Evolutionary conservation across 2,888 invertebrate species (phyloP), one percentile per base, ranked within the genome.

Genomic region (Dynastes grantii): DNA sequence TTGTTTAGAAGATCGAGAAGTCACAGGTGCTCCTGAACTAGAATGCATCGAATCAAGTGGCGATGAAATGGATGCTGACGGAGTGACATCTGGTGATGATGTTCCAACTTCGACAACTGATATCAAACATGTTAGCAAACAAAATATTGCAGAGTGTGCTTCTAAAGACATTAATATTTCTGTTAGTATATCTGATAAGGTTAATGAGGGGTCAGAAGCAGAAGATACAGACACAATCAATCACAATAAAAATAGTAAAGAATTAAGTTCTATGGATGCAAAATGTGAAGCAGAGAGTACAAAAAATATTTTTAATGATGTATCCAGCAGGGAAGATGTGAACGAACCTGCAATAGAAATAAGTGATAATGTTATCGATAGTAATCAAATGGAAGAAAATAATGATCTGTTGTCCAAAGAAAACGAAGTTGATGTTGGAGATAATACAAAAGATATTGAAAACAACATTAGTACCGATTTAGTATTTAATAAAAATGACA

Each of bases 281-380:
- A 58, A 32, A 55, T 13, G 55, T 2, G 16, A 58, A 6, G 55
- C n/a, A 22, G 55, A 58, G 6, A 58, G 55, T 58, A 22, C 16
- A 58, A 58, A 22, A 58, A 16, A 58, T 61, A 37, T 27, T 49
- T 29, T 13, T 32, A 45, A 70, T 29, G 70, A 61, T 37, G 71
- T 61, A 27, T 40, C 68, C 70, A 58, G 22, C 55, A 58, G 37
- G 9, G 76, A 78, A 80, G 37, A 71, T 71, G n/a, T n/a, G 16
- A 71, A 22, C 4, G 32, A 29, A 27, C 29, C 76, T 67, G 53
- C 27, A 53, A 53, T 32, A 63, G 70, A 61, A 70, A 32, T 11
- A 2, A 32, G 27, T 63, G 77, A 77, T 40, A 77, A 70, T 77
- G 71, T 63, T 13, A 40, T 58, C 1, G 13, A 63, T 58, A 76